Percentiles rank a stretch among this genome's conserved stretches.
These are phyloP conservation scores for Porites rus DNA, from an alignment of 92 coral and sea anemone species.

Conservation along the genomic window DNA sequence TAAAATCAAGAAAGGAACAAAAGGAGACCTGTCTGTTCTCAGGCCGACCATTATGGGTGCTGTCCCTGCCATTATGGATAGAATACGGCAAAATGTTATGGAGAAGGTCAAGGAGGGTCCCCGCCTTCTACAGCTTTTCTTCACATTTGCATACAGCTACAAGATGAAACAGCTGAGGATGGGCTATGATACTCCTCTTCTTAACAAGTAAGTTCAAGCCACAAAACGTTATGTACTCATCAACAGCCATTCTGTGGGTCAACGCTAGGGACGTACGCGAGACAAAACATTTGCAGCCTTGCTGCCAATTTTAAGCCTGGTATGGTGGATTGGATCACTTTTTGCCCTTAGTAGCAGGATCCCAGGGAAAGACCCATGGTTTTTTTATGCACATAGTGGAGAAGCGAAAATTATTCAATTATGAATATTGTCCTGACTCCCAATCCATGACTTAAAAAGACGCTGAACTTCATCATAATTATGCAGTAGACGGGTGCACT, in stretches of 20 bases:
- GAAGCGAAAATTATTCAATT: too few species aligned
- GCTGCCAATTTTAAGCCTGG: too few species aligned
- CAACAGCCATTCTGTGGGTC: neutral
- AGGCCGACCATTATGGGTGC: constrained; percentile 98
- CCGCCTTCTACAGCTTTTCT: constrained; percentile 84
- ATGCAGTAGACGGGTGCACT: too few species aligned
- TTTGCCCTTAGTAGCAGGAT: too few species aligned
- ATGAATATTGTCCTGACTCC: too few species aligned
- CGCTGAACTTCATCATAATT: too few species aligned
- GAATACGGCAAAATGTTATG: constrained; percentile 94
- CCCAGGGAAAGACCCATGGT: too few species aligned
- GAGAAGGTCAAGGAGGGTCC: constrained; percentile 97
- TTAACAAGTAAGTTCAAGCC: constrained; percentile 77
- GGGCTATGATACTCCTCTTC: constrained; percentile 95
- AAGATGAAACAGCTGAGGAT: constrained; percentile 90
- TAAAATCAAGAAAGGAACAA: constrained; percentile 96
- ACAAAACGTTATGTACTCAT: neutral
- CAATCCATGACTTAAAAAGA: too few species aligned
- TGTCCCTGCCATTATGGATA: constrained; percentile 97
- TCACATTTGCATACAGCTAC: constrained; percentile 94
- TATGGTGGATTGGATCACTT: too few species aligned
- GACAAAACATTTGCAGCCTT: too few species aligned
- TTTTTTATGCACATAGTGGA: too few species aligned
- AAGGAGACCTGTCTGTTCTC: constrained; percentile 93
- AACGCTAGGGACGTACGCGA: too few species aligned